A percentile compares a stretch with the other conserved stretches of the same genome.
Evolutionary conservation across 2,888 invertebrate genomes (phyloP).

Genomic region (Hirtodrosophila duncani): DNA sequence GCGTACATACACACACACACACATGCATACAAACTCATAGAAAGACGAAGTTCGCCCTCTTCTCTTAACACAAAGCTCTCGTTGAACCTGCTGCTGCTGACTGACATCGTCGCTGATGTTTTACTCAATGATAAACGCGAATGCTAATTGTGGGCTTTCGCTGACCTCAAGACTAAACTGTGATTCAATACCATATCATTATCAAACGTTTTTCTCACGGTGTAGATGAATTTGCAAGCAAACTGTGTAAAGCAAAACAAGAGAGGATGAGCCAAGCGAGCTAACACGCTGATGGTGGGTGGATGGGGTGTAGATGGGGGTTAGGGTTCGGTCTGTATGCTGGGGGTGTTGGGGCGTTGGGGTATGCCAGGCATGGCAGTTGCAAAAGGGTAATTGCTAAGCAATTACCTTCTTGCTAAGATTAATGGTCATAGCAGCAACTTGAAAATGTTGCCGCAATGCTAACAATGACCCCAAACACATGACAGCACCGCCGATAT

Average conservation of each 20-base stretch:
- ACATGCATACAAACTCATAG: too few relatives aligned
- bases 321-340: constrained; percentile 8
- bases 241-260: constrained; percentile 23
- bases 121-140: too few relatives aligned
- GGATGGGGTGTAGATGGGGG: constrained; percentile 7
- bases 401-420: constrained; percentile 72
- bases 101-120: too few relatives aligned
- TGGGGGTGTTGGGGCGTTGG: neutral
- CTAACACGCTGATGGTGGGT: constrained; percentile 2
- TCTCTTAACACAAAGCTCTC: too few relatives aligned
- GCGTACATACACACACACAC: too few relatives aligned
- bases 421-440: constrained; percentile 72
- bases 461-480: constrained; percentile 57
- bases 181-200: too few relatives aligned
- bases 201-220: too few relatives aligned
- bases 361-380: constrained; percentile 14
- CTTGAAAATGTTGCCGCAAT: constrained; percentile 70
- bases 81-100: too few relatives aligned
- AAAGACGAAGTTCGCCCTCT: too few relatives aligned
- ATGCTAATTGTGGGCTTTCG: too few relatives aligned
- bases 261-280: neutral
- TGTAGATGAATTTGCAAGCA: constrained; percentile 52
- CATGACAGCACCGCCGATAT: constrained; percentile 14
- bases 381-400: constrained; percentile 68
- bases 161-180: too few relatives aligned